These are phyloP conservation scores for Masnerella sp. DNA, from an alignment of 2,888 invertebrate genomes.

Conservation along the genomic window DNA sequence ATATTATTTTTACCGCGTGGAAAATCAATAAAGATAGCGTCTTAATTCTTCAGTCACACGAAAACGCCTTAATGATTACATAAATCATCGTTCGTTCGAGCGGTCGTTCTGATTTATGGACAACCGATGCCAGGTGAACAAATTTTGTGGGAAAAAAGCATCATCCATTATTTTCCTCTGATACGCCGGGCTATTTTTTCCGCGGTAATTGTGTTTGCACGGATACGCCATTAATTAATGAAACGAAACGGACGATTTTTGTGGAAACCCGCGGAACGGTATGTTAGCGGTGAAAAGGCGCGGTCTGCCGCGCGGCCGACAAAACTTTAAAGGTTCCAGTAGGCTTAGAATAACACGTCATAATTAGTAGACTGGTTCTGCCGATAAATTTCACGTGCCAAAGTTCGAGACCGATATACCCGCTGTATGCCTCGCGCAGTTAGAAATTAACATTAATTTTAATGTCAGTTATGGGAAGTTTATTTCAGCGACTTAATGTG, in stretches of 20 bases:
- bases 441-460: constrained; percentile 42
- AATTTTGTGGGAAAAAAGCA: constrained; percentile 5
- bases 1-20: constrained; percentile 2
- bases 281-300: constrained; percentile 14
- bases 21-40: constrained; percentile 14
- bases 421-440: constrained; percentile 1
- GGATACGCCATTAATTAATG: constrained; percentile 28
- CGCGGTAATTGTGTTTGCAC: constrained; percentile 15
- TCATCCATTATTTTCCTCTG: constrained; percentile 4
- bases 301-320: constrained; percentile 24
- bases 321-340: constrained; percentile 40
- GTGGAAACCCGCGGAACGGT: constrained; percentile 14
- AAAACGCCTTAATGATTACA: not conserved
- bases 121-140: not conserved
- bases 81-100: not conserved
- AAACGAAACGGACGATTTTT: constrained; percentile 27
- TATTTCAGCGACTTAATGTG: constrained; percentile 17
- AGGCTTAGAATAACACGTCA: constrained; percentile 44
- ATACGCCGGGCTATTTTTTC: constrained; percentile 10
- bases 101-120: not conserved
- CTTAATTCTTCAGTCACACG: not conserved
- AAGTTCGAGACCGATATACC: constrained; percentile 21
- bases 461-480: constrained; percentile 31
- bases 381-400: constrained; percentile 40
- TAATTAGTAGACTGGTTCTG: constrained; percentile 40